Evolutionary conservation across 2,113 vertebrate species (phyloP), one percentile per base, ranked within the genome.

Genomic region (Oryzias woworae): DNA sequence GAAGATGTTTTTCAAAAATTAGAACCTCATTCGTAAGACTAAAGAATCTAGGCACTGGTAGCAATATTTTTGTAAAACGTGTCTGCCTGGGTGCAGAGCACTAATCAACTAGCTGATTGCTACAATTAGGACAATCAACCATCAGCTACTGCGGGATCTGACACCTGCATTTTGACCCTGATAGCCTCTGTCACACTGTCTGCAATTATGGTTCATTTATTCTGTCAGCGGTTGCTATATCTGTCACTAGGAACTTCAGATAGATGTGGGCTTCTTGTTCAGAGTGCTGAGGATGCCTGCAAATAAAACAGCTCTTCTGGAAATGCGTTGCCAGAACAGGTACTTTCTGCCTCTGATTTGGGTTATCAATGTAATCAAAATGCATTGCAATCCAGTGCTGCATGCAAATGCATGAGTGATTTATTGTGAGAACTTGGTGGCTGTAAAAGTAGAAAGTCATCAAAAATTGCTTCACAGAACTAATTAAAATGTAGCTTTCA

Each of bases 101-200:
- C 69, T 79, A 88, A 88, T 89, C 84, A 84, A 59, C 51, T 44
- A 45, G 50, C 74, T 90, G 90, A 91, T 91, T 90, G 90, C 80
- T 90, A 75, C 86, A 89, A 91, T 91, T 89, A 85, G 36, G 77
- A 79, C 87, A 88, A 89, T 90, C 89, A 82, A 64, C 71, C 74
- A 85, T 88, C 81, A 80, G 84, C 83, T 84, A 31, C 65, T 81
- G 81, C 78, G 80, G 62, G 52, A 77, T 81, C 66, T 83, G 85
- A 85, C 87, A 88, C 85, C 87, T 90, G 89, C 89, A 84, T 73
- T 73, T 87, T 64, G 80, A 69, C 60, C 77, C 71, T 48, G 73
- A 87, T 81, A 76, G 84, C 66, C 69, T 69, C 67, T 69, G 54
- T 65, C 76, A 52, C 78, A 51, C 46, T 60, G 78, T 66, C 77